A percentile compares a stretch with the other conserved stretches of the same genome.
Evolutionary conservation across 1,140 invertebrate genomes (phyloP).

Genomic region (Aphidius ervi): DNA sequence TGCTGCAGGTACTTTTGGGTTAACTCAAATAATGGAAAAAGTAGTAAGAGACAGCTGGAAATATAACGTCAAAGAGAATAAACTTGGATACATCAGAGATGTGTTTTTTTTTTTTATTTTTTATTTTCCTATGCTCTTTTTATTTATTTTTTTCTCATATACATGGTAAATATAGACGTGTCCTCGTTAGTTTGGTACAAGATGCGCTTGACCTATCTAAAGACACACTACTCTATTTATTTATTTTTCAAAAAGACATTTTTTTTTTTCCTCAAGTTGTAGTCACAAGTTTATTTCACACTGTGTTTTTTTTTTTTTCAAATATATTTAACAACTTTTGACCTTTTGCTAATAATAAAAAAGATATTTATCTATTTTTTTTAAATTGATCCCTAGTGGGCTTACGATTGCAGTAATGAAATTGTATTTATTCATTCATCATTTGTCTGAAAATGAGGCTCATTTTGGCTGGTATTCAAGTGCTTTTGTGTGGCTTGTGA

Average conservation of each 20-base stretch:
- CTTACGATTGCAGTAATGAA: constrained; percentile 9
- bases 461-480: constrained; percentile 4
- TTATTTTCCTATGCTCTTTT: background rate
- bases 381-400: background rate
- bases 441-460: background rate
- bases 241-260: too few species aligned
- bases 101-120: constrained; percentile 16
- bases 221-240: background rate
- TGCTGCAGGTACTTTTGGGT: constrained; percentile 9
- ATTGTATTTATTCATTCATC: constrained; percentile 11
- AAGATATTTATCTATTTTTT: constrained; percentile 1
- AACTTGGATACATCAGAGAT: constrained; percentile 12
- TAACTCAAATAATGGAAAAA: constrained; percentile 19
- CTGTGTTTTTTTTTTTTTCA: background rate
- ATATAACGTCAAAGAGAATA: constrained; percentile 22
- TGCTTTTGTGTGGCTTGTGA: background rate
- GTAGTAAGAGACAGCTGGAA: constrained; percentile 15
- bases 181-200: constrained; percentile 19
- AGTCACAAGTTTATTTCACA: background rate
- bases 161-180: constrained; percentile 3
- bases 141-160: constrained; percentile 12
- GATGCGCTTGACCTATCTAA: constrained; percentile 20
- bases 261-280: background rate
- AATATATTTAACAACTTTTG: constrained; percentile 6
- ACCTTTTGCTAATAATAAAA: constrained; percentile 7